These are phyloP conservation scores for Hydractinia symbiolongicarpus DNA, from an alignment of 30 jellyfish, hydroid and myxozoan genomes.

Conservation along the genomic window DNA sequence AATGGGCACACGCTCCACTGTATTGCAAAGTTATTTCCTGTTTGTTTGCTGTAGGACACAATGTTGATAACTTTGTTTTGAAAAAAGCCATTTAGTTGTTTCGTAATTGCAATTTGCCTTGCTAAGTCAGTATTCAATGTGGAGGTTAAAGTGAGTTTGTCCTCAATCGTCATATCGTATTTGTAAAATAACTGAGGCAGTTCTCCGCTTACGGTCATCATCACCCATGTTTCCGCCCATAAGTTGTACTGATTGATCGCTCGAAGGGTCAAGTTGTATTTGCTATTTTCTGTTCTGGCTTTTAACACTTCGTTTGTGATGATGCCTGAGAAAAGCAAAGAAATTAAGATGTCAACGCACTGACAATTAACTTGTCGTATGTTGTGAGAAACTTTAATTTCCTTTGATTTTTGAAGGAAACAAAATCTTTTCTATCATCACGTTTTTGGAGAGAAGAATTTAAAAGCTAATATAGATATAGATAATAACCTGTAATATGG, in stretches of 20 bases:
- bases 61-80: constrained; percentile 28
- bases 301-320: constrained; percentile 30
- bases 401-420: too few species aligned
- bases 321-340: neutral
- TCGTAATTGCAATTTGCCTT: constrained; percentile 31
- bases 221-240: constrained; percentile 47
- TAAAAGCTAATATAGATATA: too few species aligned
- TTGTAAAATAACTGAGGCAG: constrained; percentile 73
- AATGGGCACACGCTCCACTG: constrained; percentile 67
- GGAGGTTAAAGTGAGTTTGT: constrained; percentile 18
- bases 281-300: constrained; percentile 42
- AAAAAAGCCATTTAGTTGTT: constrained; percentile 37
- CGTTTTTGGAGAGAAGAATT: too few species aligned
- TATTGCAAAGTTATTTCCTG: constrained; percentile 20
- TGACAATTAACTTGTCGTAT: too few species aligned
- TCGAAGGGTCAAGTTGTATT: constrained; percentile 72
- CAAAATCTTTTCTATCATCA: too few species aligned
- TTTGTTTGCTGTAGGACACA: constrained; percentile 16
- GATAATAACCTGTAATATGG: too few species aligned
- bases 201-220: constrained; percentile 43
- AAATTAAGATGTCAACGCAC: neutral
- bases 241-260: constrained; percentile 62
- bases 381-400: too few species aligned
- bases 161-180: constrained; percentile 40
- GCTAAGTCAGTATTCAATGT: constrained; percentile 15